Evolutionary conservation across 2,113 vertebrate species (phyloP).

Genomic region (Propithecus coquereli): DNA sequence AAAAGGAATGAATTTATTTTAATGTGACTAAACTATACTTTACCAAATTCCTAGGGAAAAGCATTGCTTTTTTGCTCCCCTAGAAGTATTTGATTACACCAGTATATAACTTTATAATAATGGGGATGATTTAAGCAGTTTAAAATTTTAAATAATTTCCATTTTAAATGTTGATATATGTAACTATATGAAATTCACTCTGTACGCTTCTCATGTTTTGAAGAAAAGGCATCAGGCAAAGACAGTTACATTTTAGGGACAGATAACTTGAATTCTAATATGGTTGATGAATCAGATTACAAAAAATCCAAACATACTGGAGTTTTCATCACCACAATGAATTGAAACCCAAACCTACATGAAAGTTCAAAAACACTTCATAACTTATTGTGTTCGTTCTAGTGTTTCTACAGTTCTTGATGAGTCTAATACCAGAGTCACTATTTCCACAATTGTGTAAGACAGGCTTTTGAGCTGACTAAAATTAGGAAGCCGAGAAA

Average conservation of each 20-base stretch:
- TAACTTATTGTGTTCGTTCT: slow-evolving; percentile 42
- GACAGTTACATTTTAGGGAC: not conserved
- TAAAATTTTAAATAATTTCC: slow-evolving; percentile 27
- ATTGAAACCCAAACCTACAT: slow-evolving; percentile 43
- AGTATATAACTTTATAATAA: slow-evolving; percentile 54
- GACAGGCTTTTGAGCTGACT: slow-evolving; percentile 65
- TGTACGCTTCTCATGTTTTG: not conserved
- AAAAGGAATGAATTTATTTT: slow-evolving; percentile 69
- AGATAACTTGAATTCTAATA: slow-evolving; percentile 28
- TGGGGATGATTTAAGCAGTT: slow-evolving; percentile 63
- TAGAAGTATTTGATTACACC: slow-evolving; percentile 71
- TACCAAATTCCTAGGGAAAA: slow-evolving; percentile 71
- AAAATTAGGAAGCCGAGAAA: slow-evolving; percentile 68
- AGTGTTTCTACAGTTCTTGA: slow-evolving; percentile 57
- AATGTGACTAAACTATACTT: slow-evolving; percentile 70
- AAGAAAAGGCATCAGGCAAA: not conserved
- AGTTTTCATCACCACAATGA: slow-evolving; percentile 40
- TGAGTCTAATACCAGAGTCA: slow-evolving; percentile 61
- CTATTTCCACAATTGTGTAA: slow-evolving; percentile 75
- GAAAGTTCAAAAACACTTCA: slow-evolving; percentile 52
- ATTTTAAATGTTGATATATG: slow-evolving; percentile 5
- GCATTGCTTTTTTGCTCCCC: slow-evolving; percentile 21
- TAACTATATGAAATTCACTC: not conserved
- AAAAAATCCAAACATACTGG: not conserved
- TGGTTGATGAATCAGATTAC: slow-evolving; percentile 28